These are phyloP conservation scores for Drosophila monieri DNA, from an alignment of 2,888 invertebrate species.

Conservation along the genomic window DNA sequence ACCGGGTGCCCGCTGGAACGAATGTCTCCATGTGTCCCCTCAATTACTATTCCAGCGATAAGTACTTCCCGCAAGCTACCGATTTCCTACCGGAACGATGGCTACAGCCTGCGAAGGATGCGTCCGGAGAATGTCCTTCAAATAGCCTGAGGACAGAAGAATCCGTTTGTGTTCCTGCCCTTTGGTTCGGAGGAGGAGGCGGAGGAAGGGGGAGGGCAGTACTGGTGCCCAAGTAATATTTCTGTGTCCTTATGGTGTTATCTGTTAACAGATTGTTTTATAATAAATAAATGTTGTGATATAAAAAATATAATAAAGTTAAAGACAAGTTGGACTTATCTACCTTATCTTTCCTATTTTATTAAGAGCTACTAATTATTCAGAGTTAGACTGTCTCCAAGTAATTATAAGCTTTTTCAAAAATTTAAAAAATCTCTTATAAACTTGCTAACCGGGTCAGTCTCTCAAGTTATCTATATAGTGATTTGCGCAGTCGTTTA, in stretches of 20 bases:
- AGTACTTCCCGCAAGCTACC: conserved; percentile 86
- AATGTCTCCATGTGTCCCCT: conserved; percentile 89
- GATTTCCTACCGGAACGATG: conserved; percentile 91
- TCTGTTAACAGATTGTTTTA: too few species aligned
- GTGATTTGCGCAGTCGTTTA: background rate
- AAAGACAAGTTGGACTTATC: too few species aligned
- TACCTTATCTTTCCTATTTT: background rate
- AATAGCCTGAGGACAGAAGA: conserved; percentile 85
- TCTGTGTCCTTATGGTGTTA: background rate
- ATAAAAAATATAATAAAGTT: too few species aligned
- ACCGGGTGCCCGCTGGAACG: conserved; percentile 87
- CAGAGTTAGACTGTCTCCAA: conserved; percentile 10
- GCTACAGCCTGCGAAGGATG: conserved; percentile 82
- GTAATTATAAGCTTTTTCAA: background rate
- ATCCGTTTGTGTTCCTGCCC: conserved; percentile 84
- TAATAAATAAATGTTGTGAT: too few species aligned
- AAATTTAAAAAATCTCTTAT: too few species aligned
- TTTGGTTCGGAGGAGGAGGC: too few species aligned
- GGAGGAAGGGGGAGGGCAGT: too few species aligned
- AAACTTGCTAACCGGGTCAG: background rate
- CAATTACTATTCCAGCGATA: conserved; percentile 84
- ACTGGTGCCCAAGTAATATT: conserved; percentile 44
- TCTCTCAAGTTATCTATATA: background rate
- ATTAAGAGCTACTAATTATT: background rate
- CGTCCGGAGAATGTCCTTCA: conserved; percentile 87